Conservation (phyloP, 2,113 vertebrate species). For the Tachysurus fulvidraco region DNA sequence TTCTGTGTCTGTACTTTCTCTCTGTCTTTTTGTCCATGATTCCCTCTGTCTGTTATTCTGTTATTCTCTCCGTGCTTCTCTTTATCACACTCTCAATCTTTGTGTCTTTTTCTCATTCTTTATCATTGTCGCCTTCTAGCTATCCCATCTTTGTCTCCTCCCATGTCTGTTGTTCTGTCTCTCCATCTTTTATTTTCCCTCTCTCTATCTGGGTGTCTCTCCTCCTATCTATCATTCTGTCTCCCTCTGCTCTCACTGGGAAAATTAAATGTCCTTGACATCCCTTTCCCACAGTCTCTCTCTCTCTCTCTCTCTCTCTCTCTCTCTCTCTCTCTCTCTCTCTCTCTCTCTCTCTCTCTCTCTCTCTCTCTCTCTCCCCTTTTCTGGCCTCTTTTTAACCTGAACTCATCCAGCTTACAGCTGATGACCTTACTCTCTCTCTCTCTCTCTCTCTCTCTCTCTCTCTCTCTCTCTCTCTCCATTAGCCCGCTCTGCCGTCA, state of each 20-base stretch:
- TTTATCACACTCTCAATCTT: neutral
- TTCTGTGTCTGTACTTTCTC: neutral
- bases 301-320: constrained; percentile 16
- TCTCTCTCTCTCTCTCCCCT: constrained; percentile 25
- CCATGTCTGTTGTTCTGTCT: neutral
- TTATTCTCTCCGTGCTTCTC: no score
- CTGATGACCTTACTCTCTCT: constrained; percentile 19
- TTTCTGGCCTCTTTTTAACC: constrained; percentile 10
- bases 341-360: neutral
- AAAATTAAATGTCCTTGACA: constrained; percentile 18
- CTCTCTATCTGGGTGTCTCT: neutral
- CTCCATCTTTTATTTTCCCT: neutral
- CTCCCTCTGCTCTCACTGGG: neutral
- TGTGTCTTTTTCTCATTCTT: neutral
- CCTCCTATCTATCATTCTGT: constrained; percentile 13
- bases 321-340: constrained; percentile 6
- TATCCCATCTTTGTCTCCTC: neutral
- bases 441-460: neutral
- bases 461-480: constrained; percentile 11
- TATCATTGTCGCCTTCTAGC: no score
- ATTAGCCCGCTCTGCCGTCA: constrained; percentile 36
- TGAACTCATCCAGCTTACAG: neutral
- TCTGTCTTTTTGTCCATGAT: neutral
- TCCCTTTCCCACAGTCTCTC: constrained; percentile 27
- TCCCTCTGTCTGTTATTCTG: neutral